A percentile compares a stretch with the other conserved stretches of the same genome.
Conservation (phyloP, 2,888 invertebrate species). For the Hypolimnas misippus region DNA sequence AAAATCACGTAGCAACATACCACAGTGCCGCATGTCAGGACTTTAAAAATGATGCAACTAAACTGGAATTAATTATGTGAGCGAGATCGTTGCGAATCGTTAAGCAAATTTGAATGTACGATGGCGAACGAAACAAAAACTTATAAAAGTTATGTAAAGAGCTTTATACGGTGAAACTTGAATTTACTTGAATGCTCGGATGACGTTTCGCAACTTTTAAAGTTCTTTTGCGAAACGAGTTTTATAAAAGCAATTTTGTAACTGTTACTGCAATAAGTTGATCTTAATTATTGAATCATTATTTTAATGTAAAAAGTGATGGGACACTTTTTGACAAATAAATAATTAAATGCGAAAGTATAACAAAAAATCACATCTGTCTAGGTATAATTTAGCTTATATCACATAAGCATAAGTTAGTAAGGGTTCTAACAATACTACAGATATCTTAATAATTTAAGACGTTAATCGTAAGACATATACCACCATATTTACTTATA, state of each 20-base stretch:
- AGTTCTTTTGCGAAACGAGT: slow-evolving; percentile 24
- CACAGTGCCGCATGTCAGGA: slow-evolving; percentile 42
- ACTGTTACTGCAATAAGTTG: background rate
- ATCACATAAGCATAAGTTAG: too few relatives aligned
- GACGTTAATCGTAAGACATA: too few relatives aligned
- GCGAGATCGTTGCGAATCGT: slow-evolving; percentile 24
- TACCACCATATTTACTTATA: too few relatives aligned
- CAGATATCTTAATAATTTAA: too few relatives aligned
- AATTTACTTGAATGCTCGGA: slow-evolving; percentile 37
- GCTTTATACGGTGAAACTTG: slow-evolving; percentile 39
- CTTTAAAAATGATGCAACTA: slow-evolving; percentile 23
- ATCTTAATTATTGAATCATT: too few relatives aligned
- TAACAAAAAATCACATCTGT: too few relatives aligned
- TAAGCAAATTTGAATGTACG: slow-evolving; percentile 6
- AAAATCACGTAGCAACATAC: slow-evolving; percentile 51
- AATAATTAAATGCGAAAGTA: too few relatives aligned
- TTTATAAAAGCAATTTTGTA: background rate
- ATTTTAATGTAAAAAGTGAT: too few relatives aligned
- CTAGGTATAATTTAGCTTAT: too few relatives aligned
- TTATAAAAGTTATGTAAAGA: slow-evolving; percentile 14
- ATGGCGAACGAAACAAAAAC: slow-evolving; percentile 2
- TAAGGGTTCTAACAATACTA: too few relatives aligned
- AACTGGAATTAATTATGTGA: slow-evolving; percentile 38
- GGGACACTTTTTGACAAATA: too few relatives aligned
- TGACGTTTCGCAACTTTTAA: slow-evolving; percentile 43